phyloP scores from a whole-genome alignment of 1,140 invertebrate species.

The Forficula auricularia region DNA sequence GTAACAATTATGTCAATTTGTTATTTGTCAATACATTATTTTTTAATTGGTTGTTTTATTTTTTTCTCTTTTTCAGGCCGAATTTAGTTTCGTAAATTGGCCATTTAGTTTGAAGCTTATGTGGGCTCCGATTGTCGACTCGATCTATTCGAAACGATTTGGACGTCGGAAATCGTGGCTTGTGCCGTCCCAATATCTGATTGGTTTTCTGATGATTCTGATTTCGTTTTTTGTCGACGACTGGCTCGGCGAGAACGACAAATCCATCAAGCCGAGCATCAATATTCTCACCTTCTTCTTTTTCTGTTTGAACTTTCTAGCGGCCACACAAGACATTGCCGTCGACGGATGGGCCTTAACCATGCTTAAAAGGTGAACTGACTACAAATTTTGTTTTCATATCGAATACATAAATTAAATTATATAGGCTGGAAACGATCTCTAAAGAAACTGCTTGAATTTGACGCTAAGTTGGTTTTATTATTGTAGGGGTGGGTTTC shows the following conservation, averaged over 20 bases:
- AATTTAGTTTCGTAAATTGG: slow-evolving; percentile 96
- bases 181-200: slow-evolving; percentile 74
- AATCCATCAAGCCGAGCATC: slow-evolving; percentile 53
- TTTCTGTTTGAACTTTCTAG: slow-evolving; percentile 84
- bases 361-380: slow-evolving; percentile 85
- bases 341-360: slow-evolving; percentile 99
- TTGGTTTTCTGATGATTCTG: slow-evolving; percentile 68
- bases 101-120: slow-evolving; percentile 93
- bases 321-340: slow-evolving; percentile 97
- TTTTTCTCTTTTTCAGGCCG: slow-evolving; percentile 50
- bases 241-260: slow-evolving; percentile 41
- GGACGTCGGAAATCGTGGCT: slow-evolving; percentile 95
- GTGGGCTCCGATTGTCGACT: slow-evolving; percentile 97
- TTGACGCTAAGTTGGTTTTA: no score
- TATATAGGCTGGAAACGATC: no score
- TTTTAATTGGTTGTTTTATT: no score
- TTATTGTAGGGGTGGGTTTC: no score
- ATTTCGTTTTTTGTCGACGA: slow-evolving; percentile 55
- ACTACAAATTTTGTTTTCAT: neutral
- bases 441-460: no score
- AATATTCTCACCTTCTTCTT: slow-evolving; percentile 67
- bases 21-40: no score
- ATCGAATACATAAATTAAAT: no score
- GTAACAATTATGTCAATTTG: no score
- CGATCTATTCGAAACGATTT: slow-evolving; percentile 62